These are phyloP conservation scores for Aphodius granarius DNA, from an alignment of 2,888 invertebrate species.

Conservation along the genomic window DNA sequence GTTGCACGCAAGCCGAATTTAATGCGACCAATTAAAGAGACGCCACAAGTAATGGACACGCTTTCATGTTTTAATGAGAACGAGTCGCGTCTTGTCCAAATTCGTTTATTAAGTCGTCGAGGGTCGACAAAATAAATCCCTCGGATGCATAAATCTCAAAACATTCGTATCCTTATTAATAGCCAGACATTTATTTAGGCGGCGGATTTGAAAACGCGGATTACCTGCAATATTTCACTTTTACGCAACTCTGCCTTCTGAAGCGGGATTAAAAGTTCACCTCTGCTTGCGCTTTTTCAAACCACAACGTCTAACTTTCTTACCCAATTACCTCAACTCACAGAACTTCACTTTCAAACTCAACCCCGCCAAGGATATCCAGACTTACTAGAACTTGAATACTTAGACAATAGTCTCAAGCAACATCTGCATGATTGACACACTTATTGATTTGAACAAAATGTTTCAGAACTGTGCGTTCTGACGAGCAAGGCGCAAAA, in stretches of 20 bases:
- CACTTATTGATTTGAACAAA: neutral
- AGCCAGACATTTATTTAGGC: neutral
- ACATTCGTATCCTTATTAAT: conserved; percentile 5
- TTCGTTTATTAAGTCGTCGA: neutral
- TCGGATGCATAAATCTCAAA: neutral
- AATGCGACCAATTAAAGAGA: neutral
- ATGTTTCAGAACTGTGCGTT: neutral
- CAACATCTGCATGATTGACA: neutral
- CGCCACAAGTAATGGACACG: neutral
- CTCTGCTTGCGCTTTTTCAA: conserved; percentile 4
- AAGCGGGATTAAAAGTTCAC: conserved; percentile 1
- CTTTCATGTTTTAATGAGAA: neutral
- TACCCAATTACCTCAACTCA: neutral
- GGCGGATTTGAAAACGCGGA: conserved; percentile 11
- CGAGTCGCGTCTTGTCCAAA: neutral
- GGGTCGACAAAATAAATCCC: neutral
- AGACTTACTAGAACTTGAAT: neutral
- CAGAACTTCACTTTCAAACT: neutral
- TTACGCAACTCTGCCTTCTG: conserved; percentile 6
- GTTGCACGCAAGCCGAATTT: neutral
- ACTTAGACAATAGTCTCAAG: neutral
- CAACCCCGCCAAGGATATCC: neutral
- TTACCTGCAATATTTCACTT: conserved; percentile 15
- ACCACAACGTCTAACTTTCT: neutral
- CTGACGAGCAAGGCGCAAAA: too few species aligned